Base-by-base conservation (phyloP, 2,888 invertebrate species). In the Aleiodes leptofemur region DNA sequence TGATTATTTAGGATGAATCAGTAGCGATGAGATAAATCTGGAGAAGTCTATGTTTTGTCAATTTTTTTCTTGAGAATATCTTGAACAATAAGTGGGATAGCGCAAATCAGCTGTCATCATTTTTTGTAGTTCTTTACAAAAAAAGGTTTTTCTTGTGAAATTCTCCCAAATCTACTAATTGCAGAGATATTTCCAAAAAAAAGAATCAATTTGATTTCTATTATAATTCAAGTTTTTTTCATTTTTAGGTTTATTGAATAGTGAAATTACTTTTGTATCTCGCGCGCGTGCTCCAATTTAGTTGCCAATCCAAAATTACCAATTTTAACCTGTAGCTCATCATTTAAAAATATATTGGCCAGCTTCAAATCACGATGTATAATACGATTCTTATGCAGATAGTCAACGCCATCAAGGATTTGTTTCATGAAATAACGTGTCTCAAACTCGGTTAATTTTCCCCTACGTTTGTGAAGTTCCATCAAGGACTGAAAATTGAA, bases 301-400 rank as follows among this genome's bases (percentile, higher is more conserved):
- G n/a, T n/a, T n/a, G n/a, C n/a, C n/a, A n/a, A n/a, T n/a, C n/a
- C n/a, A n/a, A n/a, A n/a, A n/a, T n/a, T n/a, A n/a, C n/a, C 99
- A 80, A 99, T 97, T 91, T 99, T 99, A 11, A 97, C 95, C 87
- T 96, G 94, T 83, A 98, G 92, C 72, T 96, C 94, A 88, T 98
- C 97, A 87, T 98, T 97, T 48, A 99, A 92, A 90, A 99, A 99
- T 61, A 99, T 91, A 91, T 99, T 99, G 51, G 99, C 99, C 53
- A 99, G 92, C 89, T 99, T 99, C 73, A 99, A 91, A 91, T 99
- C 99, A 66, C 99, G 93, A 90, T 99, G 99, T 85, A 99, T 99
- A 79, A 99, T 97, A 80, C 94, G 93, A 84, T 94, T 94, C 80
- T 95, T 94, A 89, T 99, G 99, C 78, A 99, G 91, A 89, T 99